Evolutionary conservation across 2,888 invertebrate genomes (phyloP), one percentile per base, ranked within the genome.

Genomic region (Andrena chrysosceles): DNA sequence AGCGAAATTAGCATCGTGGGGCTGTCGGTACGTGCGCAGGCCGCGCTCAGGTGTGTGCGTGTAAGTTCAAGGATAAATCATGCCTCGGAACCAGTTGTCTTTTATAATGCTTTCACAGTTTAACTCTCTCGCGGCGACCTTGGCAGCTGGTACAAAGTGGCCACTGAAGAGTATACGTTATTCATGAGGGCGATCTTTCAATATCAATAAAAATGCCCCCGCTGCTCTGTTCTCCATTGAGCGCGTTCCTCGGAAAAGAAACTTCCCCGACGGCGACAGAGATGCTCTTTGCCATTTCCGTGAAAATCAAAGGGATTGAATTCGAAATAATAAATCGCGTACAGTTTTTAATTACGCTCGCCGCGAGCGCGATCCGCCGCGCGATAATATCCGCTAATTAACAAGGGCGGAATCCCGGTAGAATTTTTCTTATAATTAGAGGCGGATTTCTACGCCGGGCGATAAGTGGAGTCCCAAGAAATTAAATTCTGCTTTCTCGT

Each of bases 121-220:
- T 84, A 84, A 84, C 83, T 74, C 80, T 73, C 80, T 73, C 77
- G 70, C 71, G 54, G 60, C 72, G 75, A 81, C 84, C 88, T 88
- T 88, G 86, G 56, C 77, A 85, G 85, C 78, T 78, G 77, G 78
- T 87, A 87, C 88, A 82, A 79, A 87, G 85, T 78, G 84, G 87
- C 83, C 77, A 83, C 81, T 84, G 87, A 89, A 82, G 85, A 77
- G 23, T 77, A 76, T 80, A 63, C 81, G 60, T 81, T 83, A 75
- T 84, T 79, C 79, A 76, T 76, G 63, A 68, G 72, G 23, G 8
- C 56, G 70, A 60, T 81, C 80, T 81, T 81, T 78, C 77, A 56
- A 60, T 59, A 74, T 83, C 76, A 64, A 78, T 79, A 77, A 76
- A 78, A 76, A 77, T 82, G 29, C 31, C 26, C 10, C 23, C 33